phyloP scores from a whole-genome alignment of 2,888 invertebrate species.

The Scaeva pyrastri region DNA sequence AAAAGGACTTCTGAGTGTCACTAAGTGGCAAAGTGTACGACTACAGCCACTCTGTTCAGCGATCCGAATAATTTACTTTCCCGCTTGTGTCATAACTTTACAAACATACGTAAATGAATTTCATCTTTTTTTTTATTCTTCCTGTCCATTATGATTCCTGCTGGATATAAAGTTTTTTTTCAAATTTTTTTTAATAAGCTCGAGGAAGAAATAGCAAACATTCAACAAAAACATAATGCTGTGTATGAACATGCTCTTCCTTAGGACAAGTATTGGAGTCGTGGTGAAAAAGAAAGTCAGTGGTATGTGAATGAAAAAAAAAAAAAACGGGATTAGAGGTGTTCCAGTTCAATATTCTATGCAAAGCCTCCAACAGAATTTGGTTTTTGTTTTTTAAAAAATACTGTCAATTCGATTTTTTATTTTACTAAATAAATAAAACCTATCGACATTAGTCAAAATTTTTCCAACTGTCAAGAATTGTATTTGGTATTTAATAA shows the following conservation, averaged over 20 bases:
- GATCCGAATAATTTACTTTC: constrained; percentile 33
- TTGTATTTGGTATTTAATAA: too few species aligned
- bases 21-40: not conserved
- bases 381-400: too few species aligned
- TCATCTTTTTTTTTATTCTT: constrained; percentile 8
- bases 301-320: too few species aligned
- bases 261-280: not conserved
- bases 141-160: constrained; percentile 41
- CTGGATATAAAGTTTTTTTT: too few species aligned
- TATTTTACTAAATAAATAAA: too few species aligned
- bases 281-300: not conserved
- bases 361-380: too few species aligned
- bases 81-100: constrained; percentile 22
- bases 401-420: too few species aligned
- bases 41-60: constrained; percentile 16
- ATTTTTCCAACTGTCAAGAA: too few species aligned
- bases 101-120: not conserved
- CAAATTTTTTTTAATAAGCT: not conserved
- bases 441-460: too few species aligned
- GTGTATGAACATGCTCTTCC: not conserved
- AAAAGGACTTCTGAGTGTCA: not conserved
- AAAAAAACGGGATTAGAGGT: too few species aligned
- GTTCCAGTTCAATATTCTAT: too few species aligned
- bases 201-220: not conserved
- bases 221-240: not conserved